A percentile compares a stretch with the other conserved stretches of the same genome.
Conservation (phyloP, 1,140 invertebrate species). For the Drosophila repletoides region DNA sequence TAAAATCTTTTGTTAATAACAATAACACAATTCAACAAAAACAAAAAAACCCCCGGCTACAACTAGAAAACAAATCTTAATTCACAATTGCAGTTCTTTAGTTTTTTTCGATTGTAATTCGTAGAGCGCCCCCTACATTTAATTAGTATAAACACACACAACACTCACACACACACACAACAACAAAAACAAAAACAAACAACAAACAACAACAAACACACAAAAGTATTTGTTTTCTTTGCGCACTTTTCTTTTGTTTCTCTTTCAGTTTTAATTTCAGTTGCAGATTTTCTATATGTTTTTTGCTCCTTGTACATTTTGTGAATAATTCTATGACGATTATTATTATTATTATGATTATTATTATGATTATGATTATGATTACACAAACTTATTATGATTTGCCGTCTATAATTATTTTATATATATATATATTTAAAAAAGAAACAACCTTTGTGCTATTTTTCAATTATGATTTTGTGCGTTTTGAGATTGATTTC, state of each 20-base stretch:
- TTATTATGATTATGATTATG: constrained; percentile 29
- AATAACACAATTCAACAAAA: constrained; percentile 20
- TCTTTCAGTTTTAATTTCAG: constrained; percentile 2
- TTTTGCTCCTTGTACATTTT: constrained; percentile 13
- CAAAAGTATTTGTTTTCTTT: constrained; percentile 43
- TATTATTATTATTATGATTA: constrained; percentile 17
- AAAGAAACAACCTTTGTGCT: constrained; percentile 58
- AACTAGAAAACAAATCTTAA: constrained; percentile 3
- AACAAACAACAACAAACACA: constrained; percentile 14
- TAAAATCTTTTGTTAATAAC: constrained; percentile 54
- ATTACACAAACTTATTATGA: too few relatives aligned
- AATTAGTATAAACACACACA: constrained; percentile 27
- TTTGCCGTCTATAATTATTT: constrained; percentile 39
- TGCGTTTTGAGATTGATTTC: constrained; percentile 76
- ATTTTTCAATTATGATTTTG: constrained; percentile 68
- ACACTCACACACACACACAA: not conserved
- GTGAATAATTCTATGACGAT: constrained; percentile 6
- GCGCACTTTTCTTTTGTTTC: constrained; percentile 31
- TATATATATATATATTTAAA: constrained; percentile 30
- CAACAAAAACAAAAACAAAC: constrained; percentile 6
- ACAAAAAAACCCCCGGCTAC: constrained; percentile 6
- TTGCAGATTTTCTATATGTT: constrained; percentile 3
- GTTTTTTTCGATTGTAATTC: constrained; percentile 13
- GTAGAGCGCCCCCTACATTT: constrained; percentile 8
- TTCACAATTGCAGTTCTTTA: constrained; percentile 2